Evolutionary conservation across 1,140 invertebrate species (phyloP).

Genomic region (Nilaparvata lugens): DNA sequence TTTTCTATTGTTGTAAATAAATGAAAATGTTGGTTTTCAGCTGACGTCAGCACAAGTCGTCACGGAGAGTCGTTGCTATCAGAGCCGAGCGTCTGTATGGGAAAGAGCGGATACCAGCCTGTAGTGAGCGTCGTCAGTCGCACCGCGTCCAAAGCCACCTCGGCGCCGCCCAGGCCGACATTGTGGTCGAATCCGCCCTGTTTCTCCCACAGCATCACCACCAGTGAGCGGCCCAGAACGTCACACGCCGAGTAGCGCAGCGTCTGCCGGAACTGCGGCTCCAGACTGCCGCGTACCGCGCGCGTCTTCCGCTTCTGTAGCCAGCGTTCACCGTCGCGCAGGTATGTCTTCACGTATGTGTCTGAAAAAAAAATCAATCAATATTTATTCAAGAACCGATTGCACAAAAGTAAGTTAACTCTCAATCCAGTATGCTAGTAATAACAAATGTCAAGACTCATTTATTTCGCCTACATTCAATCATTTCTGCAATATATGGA

Average conservation of each 20-base stretch:
- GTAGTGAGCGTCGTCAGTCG: conserved; percentile 65
- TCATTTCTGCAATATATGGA: no score
- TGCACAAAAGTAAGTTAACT: no score
- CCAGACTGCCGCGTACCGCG: conserved; percentile 62
- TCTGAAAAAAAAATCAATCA: conserved; percentile 42
- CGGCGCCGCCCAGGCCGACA: conserved; percentile 73
- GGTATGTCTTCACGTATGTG: conserved; percentile 90
- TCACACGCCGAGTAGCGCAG: conserved; percentile 79
- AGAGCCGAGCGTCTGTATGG: conserved; percentile 58
- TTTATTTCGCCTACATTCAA: no score
- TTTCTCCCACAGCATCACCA: conserved; percentile 85
- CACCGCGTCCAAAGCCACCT: conserved; percentile 69
- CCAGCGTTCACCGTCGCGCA: conserved; percentile 77
- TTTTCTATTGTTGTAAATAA: no score
- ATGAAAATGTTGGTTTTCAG: no score
- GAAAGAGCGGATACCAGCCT: conserved; percentile 85
- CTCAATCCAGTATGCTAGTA: no score
- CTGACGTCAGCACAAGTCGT: neutral
- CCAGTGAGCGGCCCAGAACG: conserved; percentile 68
- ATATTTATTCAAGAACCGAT: neutral
- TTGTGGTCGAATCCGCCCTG: conserved; percentile 81
- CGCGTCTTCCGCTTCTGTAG: conserved; percentile 85
- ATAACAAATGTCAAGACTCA: no score
- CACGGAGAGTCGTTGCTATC: conserved; percentile 58
- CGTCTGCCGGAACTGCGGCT: conserved; percentile 79